Base-by-base conservation (phyloP, 2,888 invertebrate genomes). In the Xanthostigma xanthostigma region DNA sequence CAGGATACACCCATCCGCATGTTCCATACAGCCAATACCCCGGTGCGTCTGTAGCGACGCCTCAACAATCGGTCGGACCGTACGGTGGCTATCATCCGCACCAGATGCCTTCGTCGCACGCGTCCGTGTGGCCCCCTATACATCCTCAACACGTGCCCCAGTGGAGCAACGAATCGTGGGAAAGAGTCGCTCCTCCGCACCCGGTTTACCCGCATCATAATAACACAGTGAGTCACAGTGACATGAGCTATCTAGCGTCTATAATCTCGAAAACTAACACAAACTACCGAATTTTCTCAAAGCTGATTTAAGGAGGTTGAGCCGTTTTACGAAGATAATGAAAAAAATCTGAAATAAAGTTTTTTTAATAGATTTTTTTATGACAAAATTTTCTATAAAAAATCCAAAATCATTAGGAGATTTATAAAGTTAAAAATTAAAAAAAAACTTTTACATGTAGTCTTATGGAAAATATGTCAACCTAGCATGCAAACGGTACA, bases 61-160 rank as follows among this genome's bases (percentile, higher is more conserved):
- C 56, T 2, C 55, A 55, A 36, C 56, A 56, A 54, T 51, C 51
- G 1, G 55, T 53, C 50, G 51, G 38, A 37, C 41, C 49, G 9
- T 51, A 46, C 12, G 17, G 17, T 12, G 39, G 46, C 8, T 43
- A 45, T 17, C 49, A 42, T 36, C 49, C 49, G 10, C 46, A 41
- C 37, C 34, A 39, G 13, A 17, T 46, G 13, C 41, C 35, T 11
- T 12, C 36, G 27, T 33, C 17, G 12, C 39, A 36, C 11, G 38
- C 33, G 10, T 40, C 42, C 2, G 46, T 36, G 12, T 37, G 38
- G 17, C 11, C 34, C 33, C 39, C 39, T 36, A 12, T 43, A 11
- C 36, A 42, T 2, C 48, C 42, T 17, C 46, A 13, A 10, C 46
- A 38, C n/a, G 27, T 14, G 5, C 37, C 42, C n/a, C 43, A 38